Conservation (phyloP, 64 coral and sea anemone genomes). For the Actinia tenebrosa region DNA sequence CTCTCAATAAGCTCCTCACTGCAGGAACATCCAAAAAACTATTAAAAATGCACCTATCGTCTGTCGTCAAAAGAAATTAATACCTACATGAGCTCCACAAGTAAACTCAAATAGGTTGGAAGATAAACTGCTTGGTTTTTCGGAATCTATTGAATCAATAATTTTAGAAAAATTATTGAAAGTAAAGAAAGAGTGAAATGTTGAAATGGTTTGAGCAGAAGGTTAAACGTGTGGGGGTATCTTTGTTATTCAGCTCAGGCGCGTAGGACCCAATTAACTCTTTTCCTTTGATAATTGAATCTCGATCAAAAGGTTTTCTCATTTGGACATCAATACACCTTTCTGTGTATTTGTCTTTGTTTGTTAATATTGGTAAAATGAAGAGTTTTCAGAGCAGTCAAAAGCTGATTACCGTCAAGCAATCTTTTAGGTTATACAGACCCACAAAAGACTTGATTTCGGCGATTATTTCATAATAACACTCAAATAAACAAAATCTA, state of each 20-base stretch:
- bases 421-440: neutral
- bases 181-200: neutral
- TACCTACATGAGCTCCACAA: neutral
- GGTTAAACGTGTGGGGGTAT: neutral
- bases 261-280: neutral
- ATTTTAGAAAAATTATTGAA: neutral
- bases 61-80: neutral
- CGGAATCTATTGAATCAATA: neutral
- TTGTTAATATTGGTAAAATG: slow-evolving; percentile 2
- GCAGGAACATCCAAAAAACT: neutral
- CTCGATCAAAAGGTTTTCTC: neutral
- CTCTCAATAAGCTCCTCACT: neutral
- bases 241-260: neutral
- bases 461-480: slow-evolving; percentile 13
- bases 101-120: neutral
- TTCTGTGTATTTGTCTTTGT: slow-evolving; percentile 1
- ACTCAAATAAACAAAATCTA: slow-evolving; percentile 6
- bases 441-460: slow-evolving; percentile 14
- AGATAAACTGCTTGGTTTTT: neutral
- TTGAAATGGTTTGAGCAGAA: too few relatives aligned
- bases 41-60: slow-evolving; percentile 4
- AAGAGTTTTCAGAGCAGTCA: slow-evolving; percentile 2
- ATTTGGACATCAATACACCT: neutral
- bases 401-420: slow-evolving; percentile 8
- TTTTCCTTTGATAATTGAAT: neutral